Evolutionary conservation across 1,140 invertebrate species (phyloP), one percentile per base, ranked within the genome.

Genomic region (Cyrtorhinus lividipennis): DNA sequence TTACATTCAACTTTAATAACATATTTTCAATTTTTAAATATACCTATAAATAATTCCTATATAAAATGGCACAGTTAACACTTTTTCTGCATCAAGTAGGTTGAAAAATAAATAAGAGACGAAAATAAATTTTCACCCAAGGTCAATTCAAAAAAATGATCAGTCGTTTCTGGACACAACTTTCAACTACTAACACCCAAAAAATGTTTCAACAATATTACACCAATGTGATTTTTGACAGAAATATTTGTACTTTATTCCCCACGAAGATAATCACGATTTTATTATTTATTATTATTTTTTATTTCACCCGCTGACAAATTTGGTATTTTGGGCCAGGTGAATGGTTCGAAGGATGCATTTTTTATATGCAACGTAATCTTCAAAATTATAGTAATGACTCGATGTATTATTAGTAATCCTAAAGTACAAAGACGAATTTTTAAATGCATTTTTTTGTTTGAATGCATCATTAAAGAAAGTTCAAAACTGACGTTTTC

Each of bases 1-100:
- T 18, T 27, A 59, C 24, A 59, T 59, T 57, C 30, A 63, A 63
- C 56, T 59, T 63, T 63, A 53, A 38, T 15, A 62, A 63, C 62
- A 59, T n/a, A 63, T 59, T 58, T 63, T 44, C 46, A 59, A 59
- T 38, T 63, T 57, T 56, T 59, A 63, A 53, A n/a, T n/a, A n/a
- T n/a, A n/a, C n/a, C n/a, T n/a, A n/a, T n/a, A n/a, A n/a, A n/a
- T n/a, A n/a, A n/a, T n/a, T n/a, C n/a, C 10, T 53, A 53, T 53
- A 63, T 59, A 62, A 56, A 63, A 63, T 63, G 62, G 62, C 62
- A 63, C 62, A 63, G 38, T 57, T 56, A 56, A 58, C 27, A 24
- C 13, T 45, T 63, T 56, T 56, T 24, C 20, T 53, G 5, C 10
- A 53, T 44, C 24, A 61, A 45, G 59, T 61, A 61, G 44, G 18